Conservation (phyloP, 2,888 invertebrate species). For the Lottia gigantea region DNA sequence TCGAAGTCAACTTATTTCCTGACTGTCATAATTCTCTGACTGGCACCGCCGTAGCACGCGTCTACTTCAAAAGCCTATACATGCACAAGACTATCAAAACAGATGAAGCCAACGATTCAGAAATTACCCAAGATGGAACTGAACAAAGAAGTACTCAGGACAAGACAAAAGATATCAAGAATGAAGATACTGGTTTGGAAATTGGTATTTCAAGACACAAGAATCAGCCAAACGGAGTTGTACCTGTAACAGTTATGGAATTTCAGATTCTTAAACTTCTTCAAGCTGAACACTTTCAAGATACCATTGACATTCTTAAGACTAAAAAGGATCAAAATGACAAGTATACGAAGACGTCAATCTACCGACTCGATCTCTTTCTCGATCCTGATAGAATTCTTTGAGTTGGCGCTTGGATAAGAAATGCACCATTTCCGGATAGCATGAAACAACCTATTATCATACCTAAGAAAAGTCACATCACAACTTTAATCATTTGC, state of each 20-base stretch:
- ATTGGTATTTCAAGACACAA: too few relatives aligned
- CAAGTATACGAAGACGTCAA: neutral
- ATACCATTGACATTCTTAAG: neutral
- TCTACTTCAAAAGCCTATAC: neutral
- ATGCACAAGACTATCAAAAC: too few relatives aligned
- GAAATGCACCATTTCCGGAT: neutral
- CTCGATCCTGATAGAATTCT: neutral
- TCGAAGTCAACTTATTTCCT: neutral
- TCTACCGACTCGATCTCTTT: neutral
- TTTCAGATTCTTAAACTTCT: neutral
- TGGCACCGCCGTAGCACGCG: neutral
- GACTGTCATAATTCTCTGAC: neutral
- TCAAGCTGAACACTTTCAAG: neutral
- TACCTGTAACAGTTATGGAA: too few relatives aligned
- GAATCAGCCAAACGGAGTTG: too few relatives aligned
- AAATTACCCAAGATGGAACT: too few relatives aligned
- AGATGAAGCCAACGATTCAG: too few relatives aligned
- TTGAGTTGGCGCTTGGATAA: neutral
- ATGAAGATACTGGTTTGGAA: too few relatives aligned
- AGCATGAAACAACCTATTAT: constrained; percentile 10
- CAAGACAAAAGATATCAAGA: too few relatives aligned
- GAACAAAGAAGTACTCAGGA: too few relatives aligned
- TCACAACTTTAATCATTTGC: neutral
- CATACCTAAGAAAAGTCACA: constrained; percentile 4
- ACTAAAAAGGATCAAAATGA: too few relatives aligned